Conservation (phyloP, 2,888 invertebrate genomes). For the Ophion slaviceki region DNA sequence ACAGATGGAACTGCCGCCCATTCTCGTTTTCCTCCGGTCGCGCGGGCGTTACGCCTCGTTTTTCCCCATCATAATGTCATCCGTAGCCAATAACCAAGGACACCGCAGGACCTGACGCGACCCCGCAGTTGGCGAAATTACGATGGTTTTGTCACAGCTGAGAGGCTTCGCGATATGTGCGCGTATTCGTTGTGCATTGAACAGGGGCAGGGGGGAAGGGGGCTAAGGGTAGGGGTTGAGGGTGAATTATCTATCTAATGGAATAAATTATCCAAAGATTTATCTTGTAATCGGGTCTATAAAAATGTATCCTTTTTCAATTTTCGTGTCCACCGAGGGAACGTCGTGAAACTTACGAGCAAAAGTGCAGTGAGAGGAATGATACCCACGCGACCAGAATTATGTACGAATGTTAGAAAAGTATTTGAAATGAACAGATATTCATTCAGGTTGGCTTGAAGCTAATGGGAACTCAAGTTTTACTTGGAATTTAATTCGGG, state of each 20-base stretch:
- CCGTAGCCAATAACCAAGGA: slow-evolving; percentile 65
- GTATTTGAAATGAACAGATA: too few relatives aligned
- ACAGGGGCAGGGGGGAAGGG: neutral
- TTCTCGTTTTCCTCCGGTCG: slow-evolving; percentile 50
- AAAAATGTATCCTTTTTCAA: slow-evolving; percentile 16
- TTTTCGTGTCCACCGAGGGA: neutral
- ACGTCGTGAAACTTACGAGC: neutral
- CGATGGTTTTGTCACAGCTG: slow-evolving; percentile 66
- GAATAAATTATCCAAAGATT: slow-evolving; percentile 56
- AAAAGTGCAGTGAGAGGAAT: neutral
- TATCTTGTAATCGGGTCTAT: slow-evolving; percentile 19
- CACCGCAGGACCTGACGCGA: slow-evolving; percentile 60
- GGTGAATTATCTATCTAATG: slow-evolving; percentile 41
- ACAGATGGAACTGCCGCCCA: slow-evolving; percentile 64
- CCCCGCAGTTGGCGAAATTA: slow-evolving; percentile 57
- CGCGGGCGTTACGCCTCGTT: slow-evolving; percentile 64
- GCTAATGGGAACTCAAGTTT: too few relatives aligned
- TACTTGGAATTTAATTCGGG: too few relatives aligned
- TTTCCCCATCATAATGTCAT: slow-evolving; percentile 66
- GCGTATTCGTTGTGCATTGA: neutral
- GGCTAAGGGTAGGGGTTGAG: neutral
- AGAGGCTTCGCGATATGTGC: slow-evolving; percentile 48
- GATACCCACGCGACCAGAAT: too few relatives aligned
- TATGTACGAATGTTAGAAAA: too few relatives aligned
- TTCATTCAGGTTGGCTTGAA: too few relatives aligned